phyloP scores from a whole-genome alignment of 2,888 invertebrate species.

The Scaptodrosophila latifasciaeformis region DNA sequence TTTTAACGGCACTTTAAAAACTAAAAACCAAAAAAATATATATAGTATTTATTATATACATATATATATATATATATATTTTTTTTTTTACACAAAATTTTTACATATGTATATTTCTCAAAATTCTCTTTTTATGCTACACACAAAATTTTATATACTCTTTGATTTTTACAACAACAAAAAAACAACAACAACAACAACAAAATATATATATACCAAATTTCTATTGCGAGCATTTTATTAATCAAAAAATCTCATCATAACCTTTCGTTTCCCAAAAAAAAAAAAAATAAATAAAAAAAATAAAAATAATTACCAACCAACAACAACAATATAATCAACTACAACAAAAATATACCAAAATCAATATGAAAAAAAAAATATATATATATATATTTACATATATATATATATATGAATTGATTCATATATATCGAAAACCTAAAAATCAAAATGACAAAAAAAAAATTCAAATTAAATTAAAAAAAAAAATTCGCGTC shows the following conservation, averaged over 20 bases:
- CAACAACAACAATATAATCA: slow-evolving; percentile 34
- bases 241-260: slow-evolving; percentile 61
- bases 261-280: slow-evolving; percentile 63
- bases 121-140: slow-evolving; percentile 50
- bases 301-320: slow-evolving; percentile 24
- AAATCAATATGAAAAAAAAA: slow-evolving; percentile 24
- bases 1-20: slow-evolving; percentile 31
- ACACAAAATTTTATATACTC: slow-evolving; percentile 25
- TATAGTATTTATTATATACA: slow-evolving; percentile 8
- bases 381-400: not conserved
- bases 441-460: slow-evolving; percentile 7
- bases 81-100: slow-evolving; percentile 19
- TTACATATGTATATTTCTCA: slow-evolving; percentile 34
- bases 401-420: no score
- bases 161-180: slow-evolving; percentile 39
- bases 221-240: slow-evolving; percentile 52
- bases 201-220: slow-evolving; percentile 12
- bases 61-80: not conserved
- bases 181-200: slow-evolving; percentile 18
- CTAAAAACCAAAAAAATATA: not conserved
- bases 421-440: not conserved
- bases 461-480: slow-evolving; percentile 5
- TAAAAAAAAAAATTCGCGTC: slow-evolving; percentile 19
- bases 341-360: slow-evolving; percentile 16
- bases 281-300: slow-evolving; percentile 29